A percentile compares a stretch with the other conserved stretches of the same genome.
These are phyloP conservation scores for Heteromyza rotundicornis DNA, from an alignment of 2,888 invertebrate species.

Conservation along the genomic window DNA sequence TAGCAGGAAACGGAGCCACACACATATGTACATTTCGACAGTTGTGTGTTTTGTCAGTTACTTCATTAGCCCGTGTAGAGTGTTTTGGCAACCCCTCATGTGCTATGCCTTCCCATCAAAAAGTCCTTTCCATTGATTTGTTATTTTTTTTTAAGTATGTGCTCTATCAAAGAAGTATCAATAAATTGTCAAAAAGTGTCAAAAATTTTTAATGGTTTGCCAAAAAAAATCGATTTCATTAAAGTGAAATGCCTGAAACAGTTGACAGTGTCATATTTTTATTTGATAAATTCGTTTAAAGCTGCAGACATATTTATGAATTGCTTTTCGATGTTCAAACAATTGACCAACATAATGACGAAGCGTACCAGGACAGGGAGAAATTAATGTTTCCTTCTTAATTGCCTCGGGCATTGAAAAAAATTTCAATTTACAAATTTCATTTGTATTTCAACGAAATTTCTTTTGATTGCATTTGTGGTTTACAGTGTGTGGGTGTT, in stretches of 20 bases:
- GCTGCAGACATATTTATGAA: neutral
- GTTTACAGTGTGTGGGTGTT: neutral
- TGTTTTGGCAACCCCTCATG: neutral
- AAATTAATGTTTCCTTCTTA: too few relatives aligned
- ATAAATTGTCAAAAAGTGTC: constrained; percentile 18
- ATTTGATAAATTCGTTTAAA: neutral
- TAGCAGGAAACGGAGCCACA: neutral
- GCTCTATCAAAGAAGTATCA: neutral
- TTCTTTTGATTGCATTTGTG: too few relatives aligned
- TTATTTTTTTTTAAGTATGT: too few relatives aligned
- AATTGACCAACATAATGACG: constrained; percentile 2
- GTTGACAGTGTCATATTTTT: neutral
- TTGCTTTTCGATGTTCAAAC: neutral
- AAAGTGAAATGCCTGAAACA: neutral
- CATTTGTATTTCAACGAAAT: too few relatives aligned
- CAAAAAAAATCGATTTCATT: neutral
- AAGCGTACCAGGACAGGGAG: too few relatives aligned
- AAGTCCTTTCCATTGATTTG: neutral
- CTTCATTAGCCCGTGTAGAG: neutral
- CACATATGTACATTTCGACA: neutral
- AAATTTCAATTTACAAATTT: too few relatives aligned
- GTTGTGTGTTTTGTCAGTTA: neutral
- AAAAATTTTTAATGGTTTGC: constrained; percentile 10
- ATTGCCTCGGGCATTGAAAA: too few relatives aligned
- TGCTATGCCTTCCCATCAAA: too few relatives aligned